These are phyloP conservation scores for Pandemis cinnamomeana DNA, from an alignment of 2,888 invertebrate species.

Conservation along the genomic window DNA sequence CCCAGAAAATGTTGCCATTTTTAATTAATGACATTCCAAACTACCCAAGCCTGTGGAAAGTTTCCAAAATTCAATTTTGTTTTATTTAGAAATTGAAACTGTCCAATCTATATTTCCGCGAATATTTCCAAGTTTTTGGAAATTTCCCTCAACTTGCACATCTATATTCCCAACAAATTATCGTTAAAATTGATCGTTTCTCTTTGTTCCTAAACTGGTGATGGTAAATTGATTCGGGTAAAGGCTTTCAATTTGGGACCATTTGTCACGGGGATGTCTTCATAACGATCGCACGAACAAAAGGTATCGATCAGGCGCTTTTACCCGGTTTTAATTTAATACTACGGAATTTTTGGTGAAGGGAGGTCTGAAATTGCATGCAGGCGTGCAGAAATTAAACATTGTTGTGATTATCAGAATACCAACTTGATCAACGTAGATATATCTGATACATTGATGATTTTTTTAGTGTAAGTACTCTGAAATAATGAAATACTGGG, in stretches of 20 bases:
- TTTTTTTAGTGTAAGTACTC: no score
- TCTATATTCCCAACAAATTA: background rate
- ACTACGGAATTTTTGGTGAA: background rate
- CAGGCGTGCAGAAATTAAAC: background rate
- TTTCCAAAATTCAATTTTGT: no score
- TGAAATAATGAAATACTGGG: no score
- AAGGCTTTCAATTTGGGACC: slow-evolving; percentile 27
- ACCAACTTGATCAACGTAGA: no score
- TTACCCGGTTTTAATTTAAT: background rate
- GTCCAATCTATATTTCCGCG: no score
- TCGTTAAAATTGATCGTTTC: slow-evolving; percentile 17
- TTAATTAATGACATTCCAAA: background rate
- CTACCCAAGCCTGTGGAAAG: no score
- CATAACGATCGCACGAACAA: slow-evolving; percentile 20
- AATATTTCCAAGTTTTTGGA: no score
- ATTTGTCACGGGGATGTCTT: slow-evolving; percentile 37
- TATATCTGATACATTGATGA: no score
- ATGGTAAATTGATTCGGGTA: slow-evolving; percentile 31
- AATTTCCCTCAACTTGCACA: no score
- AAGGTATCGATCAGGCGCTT: slow-evolving; percentile 16
- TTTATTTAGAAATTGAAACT: no score
- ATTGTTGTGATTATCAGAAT: background rate
- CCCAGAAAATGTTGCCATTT: background rate
- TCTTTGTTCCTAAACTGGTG: slow-evolving; percentile 15
- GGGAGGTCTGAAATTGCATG: background rate